phyloP scores from a whole-genome alignment of 2,113 vertebrate genomes.

The Chloebia gouldiae region DNA sequence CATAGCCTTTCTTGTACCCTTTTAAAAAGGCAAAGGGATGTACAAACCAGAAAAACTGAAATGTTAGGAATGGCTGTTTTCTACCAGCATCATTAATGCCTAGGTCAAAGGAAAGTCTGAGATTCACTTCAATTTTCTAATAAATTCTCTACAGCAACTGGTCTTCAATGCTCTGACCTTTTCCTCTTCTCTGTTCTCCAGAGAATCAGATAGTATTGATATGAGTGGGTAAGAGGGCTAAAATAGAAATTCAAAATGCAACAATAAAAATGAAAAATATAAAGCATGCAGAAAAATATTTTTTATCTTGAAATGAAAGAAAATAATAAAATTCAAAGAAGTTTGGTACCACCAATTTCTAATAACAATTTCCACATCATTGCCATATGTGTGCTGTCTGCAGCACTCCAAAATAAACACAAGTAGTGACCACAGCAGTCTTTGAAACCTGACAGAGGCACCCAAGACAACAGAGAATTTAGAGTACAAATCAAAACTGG shows the following conservation, averaged over 20 bases:
- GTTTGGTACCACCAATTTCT: background rate
- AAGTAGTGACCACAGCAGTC: background rate
- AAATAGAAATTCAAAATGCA: background rate
- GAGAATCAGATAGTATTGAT: background rate
- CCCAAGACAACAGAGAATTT: background rate
- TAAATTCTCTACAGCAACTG: background rate
- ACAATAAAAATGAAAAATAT: background rate
- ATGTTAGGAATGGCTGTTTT: background rate
- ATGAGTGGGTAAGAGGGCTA: background rate
- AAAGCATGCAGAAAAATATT: background rate
- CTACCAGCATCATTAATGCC: background rate
- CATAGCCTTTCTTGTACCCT: background rate
- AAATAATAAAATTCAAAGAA: background rate
- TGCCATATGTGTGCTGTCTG: background rate
- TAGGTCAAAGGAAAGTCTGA: background rate
- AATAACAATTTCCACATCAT: background rate
- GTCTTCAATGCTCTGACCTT: background rate
- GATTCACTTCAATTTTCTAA: background rate
- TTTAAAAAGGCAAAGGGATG: background rate
- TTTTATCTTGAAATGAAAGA: background rate
- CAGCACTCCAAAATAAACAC: background rate
- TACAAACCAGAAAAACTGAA: background rate
- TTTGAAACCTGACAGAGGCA: background rate
- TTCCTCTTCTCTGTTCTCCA: background rate
- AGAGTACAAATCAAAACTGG: background rate